phyloP scores from a whole-genome alignment of 2,113 vertebrate species.

The Proteles cristata region DNA sequence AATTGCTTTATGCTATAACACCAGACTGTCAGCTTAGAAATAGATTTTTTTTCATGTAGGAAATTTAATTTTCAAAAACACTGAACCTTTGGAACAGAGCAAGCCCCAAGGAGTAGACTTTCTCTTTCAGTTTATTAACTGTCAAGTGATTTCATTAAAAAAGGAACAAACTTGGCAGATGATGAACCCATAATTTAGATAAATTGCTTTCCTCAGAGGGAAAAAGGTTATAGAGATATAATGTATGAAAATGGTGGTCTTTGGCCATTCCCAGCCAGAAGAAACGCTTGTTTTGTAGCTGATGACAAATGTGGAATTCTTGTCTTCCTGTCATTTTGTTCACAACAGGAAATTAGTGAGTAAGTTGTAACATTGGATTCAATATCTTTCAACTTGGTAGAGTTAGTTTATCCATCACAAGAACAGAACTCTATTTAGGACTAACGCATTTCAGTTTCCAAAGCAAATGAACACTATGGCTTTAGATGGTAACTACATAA shows the following conservation, averaged over 20 bases:
- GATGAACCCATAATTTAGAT: slow-evolving; percentile 63
- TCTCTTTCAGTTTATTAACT: slow-evolving; percentile 73
- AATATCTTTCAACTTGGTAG: not conserved
- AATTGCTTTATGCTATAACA: not conserved
- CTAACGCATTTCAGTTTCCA: not conserved
- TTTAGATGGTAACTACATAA: not conserved
- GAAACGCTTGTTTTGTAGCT: slow-evolving; percentile 47
- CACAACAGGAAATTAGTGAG: not conserved
- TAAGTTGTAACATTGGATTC: not conserved
- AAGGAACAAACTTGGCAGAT: slow-evolving; percentile 59
- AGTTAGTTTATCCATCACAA: not conserved
- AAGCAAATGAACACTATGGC: not conserved
- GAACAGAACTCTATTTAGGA: not conserved
- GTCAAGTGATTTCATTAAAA: slow-evolving; percentile 74
- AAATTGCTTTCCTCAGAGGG: slow-evolving; percentile 62
- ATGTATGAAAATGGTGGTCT: slow-evolving; percentile 1
- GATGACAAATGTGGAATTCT: not conserved
- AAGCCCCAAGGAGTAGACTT: slow-evolving; percentile 53
- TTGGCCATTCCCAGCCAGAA: not conserved
- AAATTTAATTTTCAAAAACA: slow-evolving; percentile 74
- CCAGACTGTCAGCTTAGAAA: not conserved
- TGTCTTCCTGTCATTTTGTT: slow-evolving; percentile 53
- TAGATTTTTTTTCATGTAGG: slow-evolving; percentile 50
- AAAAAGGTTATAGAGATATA: slow-evolving; percentile 32
- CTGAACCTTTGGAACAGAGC: slow-evolving; percentile 57